Evolutionary conservation across 2,888 invertebrate genomes (phyloP).

Genomic region (Callyntrura guangdongensis): DNA sequence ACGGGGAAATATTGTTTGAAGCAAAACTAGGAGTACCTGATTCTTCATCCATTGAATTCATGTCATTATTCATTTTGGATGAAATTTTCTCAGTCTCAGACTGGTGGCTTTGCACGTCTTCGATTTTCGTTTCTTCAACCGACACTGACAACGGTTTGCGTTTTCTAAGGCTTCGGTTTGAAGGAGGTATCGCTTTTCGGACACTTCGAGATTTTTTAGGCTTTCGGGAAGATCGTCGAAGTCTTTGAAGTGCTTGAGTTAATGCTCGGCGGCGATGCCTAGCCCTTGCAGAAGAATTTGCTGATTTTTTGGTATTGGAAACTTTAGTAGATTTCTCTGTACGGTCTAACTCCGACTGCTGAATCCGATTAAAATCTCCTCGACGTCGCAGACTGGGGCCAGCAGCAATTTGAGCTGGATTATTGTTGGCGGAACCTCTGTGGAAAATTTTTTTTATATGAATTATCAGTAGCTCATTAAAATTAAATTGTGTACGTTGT

Average conservation of each 20-base stretch:
- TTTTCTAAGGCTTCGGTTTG: neutral
- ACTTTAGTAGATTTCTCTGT: neutral
- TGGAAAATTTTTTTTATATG: too few relatives aligned
- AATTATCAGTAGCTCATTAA: too few relatives aligned
- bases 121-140: neutral
- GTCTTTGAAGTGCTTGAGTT: constrained; percentile 21
- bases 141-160: neutral
- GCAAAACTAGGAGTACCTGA: neutral
- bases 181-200: neutral
- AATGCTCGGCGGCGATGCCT: constrained; percentile 15
- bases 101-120: neutral
- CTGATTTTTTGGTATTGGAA: constrained; percentile 1
- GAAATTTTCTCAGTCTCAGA: too few relatives aligned
- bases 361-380: too few relatives aligned
- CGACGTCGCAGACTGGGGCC: too few relatives aligned
- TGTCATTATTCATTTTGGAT: constrained; percentile 11
- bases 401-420: too few relatives aligned
- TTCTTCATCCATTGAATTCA: neutral
- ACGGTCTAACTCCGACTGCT: too few relatives aligned
- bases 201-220: neutral
- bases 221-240: neutral
- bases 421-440: too few relatives aligned
- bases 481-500: too few relatives aligned
- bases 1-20: constrained; percentile 10
- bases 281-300: neutral